Base-by-base conservation (phyloP, 2,888 invertebrate genomes). In the Drepana falcataria region DNA sequence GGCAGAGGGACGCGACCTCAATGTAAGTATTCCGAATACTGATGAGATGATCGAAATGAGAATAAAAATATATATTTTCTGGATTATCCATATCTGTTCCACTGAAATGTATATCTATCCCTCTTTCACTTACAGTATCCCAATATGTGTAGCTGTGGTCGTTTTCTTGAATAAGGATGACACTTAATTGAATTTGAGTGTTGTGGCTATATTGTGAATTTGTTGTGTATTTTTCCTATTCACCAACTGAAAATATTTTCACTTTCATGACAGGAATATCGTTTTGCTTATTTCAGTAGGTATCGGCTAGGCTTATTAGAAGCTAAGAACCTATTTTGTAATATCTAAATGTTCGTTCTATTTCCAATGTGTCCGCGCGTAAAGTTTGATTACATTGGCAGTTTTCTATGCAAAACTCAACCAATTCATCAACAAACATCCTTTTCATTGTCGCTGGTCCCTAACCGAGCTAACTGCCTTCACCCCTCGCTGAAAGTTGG, bases 21-120 rank as follows among this genome's bases (percentile, higher is more conserved):
- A 80, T 77, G 65, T 61, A 64, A 65, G 56, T 58, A 69, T 65
- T 60, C 64, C 57, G 77, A 76, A 81, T 79, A 71, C 61, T 69
- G 68, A 80, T 79, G 71, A 72, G 74, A 63, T 65, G 58, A 65
- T 67, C 63, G 60, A 60, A 61, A 64, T 51, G 54, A 58, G 63
- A 67, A 61, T 59, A 60, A 52, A 61, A 65, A 66, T 64, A 59
- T 64, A 69, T 64, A 48, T 54, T 56, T 53, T 63, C 56, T 44
- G 57, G 58, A 59, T 63, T 67, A 66, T 65, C 56, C 58, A 53
- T 58, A 59, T 52, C 51, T 58, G 53, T 55, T 52, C 56, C n/a
- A 49, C 37, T 49, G 37, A 49, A 49, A 6, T 35, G 35, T 48
- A 35, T 48, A 35, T 35, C 35, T 2, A 7, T 48, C 34, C 48